Conservation (phyloP, 1,140 invertebrate species). For the Diuraphis noxia region DNA sequence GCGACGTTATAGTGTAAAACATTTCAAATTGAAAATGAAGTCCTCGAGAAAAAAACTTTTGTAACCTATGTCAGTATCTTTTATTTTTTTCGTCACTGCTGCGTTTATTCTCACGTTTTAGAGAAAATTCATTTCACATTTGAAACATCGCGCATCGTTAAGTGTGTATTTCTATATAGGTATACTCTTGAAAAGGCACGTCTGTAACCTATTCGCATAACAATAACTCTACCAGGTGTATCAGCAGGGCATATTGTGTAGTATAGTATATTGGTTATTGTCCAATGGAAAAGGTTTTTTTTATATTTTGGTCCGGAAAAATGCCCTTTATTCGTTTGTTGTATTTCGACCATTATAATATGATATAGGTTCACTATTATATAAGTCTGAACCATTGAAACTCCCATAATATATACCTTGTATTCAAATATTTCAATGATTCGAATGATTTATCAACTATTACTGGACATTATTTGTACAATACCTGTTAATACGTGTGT, state of each 20-base stretch:
- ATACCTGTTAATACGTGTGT: neutral
- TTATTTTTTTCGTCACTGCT: neutral
- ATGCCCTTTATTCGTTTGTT: neutral
- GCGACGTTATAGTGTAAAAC: neutral
- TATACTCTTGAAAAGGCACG: neutral
- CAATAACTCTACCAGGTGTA: neutral
- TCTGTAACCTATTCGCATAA: neutral
- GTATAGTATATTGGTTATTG: slow-evolving; percentile 23
- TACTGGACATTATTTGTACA: neutral
- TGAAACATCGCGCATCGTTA: slow-evolving; percentile 1
- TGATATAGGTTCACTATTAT: neutral
- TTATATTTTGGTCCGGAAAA: neutral
- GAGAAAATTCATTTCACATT: slow-evolving; percentile 15
- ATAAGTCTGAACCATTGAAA: neutral
- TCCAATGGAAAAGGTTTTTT: neutral
- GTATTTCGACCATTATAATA: neutral
- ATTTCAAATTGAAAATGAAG: neutral
- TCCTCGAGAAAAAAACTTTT: neutral
- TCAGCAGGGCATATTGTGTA: slow-evolving; percentile 7
- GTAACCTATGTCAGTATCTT: neutral
- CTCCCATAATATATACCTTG: too few species aligned
- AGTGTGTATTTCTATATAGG: neutral
- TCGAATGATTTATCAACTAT: neutral
- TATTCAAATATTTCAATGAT: neutral
- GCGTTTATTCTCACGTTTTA: slow-evolving; percentile 35